These are phyloP conservation scores for Hyles euphorbiae DNA, from an alignment of 1,140 invertebrate genomes.

Conservation along the genomic window DNA sequence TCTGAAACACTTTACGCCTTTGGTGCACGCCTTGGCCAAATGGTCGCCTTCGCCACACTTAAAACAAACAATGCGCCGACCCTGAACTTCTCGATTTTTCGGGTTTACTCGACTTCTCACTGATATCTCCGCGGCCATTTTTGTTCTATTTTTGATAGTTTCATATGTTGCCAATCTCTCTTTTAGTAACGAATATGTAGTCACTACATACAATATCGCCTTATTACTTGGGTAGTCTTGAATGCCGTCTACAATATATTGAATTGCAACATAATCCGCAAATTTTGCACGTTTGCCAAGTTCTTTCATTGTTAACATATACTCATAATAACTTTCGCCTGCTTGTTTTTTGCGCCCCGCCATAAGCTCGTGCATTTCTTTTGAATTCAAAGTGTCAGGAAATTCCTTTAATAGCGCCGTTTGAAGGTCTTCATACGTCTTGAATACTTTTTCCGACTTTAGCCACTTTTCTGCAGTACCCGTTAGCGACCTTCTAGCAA, in stretches of 20 bases:
- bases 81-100: too few relatives aligned
- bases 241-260: slow-evolving; percentile 21
- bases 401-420: too few relatives aligned
- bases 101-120: not conserved
- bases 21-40: too few relatives aligned
- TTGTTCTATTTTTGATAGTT: slow-evolving; percentile 1
- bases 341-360: not conserved
- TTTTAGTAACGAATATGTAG: slow-evolving; percentile 13
- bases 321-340: slow-evolving; percentile 2
- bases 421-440: too few relatives aligned
- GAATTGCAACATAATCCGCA: slow-evolving; percentile 3
- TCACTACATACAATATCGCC: slow-evolving; percentile 17
- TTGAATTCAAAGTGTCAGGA: not conserved
- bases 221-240: slow-evolving; percentile 20
- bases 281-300: not conserved
- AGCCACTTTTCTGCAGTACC: too few relatives aligned
- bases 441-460: too few relatives aligned
- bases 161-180: slow-evolving; percentile 20
- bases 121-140: not conserved
- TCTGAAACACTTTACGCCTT: too few relatives aligned
- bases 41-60: too few relatives aligned
- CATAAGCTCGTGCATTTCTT: slow-evolving; percentile 4
- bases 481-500: too few relatives aligned
- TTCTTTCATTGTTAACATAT: slow-evolving; percentile 3
- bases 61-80: too few relatives aligned